Evolutionary conservation across 2,888 invertebrate genomes (phyloP).

Genomic region (Amphiduros pacificus): DNA sequence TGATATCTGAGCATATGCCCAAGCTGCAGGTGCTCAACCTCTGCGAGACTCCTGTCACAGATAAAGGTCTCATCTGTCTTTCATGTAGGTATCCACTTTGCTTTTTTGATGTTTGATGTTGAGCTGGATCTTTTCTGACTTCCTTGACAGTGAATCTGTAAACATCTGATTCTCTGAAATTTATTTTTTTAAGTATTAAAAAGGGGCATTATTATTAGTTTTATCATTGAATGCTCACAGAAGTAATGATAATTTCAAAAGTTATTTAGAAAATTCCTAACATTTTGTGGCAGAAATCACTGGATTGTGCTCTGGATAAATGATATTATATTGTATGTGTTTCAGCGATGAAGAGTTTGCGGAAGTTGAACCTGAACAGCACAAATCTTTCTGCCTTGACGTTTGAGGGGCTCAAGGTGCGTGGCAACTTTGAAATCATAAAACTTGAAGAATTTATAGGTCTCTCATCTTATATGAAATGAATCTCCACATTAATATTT

Average conservation of each 20-base stretch:
- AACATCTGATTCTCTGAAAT: too few species aligned
- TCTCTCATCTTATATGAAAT: neutral
- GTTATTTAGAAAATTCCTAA: too few species aligned
- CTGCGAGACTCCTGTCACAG: slow-evolving; percentile 81
- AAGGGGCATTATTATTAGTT: too few species aligned
- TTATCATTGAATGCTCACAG: too few species aligned
- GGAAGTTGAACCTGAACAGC: slow-evolving; percentile 78
- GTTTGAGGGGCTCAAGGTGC: slow-evolving; percentile 71
- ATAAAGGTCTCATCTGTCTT: slow-evolving; percentile 75
- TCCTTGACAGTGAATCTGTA: too few species aligned
- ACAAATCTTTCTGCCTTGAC: slow-evolving; percentile 76
- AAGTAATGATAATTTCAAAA: too few species aligned
- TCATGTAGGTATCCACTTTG: slow-evolving; percentile 69
- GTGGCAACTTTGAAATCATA: too few species aligned
- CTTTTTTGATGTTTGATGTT: too few species aligned
- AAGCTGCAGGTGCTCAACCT: slow-evolving; percentile 78
- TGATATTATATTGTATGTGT: slow-evolving; percentile 3
- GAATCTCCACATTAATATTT: neutral
- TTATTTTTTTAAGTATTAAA: too few species aligned
- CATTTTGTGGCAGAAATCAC: too few species aligned
- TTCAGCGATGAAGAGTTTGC: slow-evolving; percentile 73
- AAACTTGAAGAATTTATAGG: neutral
- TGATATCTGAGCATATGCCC: slow-evolving; percentile 78
- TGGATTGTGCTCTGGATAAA: too few species aligned
- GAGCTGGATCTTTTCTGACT: too few species aligned